Evolutionary conservation across 2,797 vertebrate species (phyloP), one percentile per base, ranked within the genome.

Genomic region (Intellagama lesueurii): DNA sequence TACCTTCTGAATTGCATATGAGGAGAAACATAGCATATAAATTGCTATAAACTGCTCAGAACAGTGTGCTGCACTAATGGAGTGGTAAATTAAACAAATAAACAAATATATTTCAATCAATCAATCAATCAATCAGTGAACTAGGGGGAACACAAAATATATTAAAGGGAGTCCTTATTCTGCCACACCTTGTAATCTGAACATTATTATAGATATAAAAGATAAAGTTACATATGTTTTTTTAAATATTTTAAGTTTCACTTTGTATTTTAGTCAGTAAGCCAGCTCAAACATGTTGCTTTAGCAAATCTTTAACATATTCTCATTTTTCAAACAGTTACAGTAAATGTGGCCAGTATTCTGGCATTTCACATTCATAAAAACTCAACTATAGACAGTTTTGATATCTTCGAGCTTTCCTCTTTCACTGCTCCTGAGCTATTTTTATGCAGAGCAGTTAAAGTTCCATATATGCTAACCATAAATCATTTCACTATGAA

Each of bases 221-320:
- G 60, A 44, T 83, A 44, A 19, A 56, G 82, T 44, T n/a, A 5
- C 0, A 85, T 1, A 3, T 44, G n/a, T 52, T 86, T 6, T 80
- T 94, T 84, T 70, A 83, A 90, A 89, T 19, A 12, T 44, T 89
- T 70, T 56, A 84, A 66, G 35, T 49, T 9, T 3, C 0, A 69
- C 88, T 88, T 89, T 81, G 91, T 60, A 1, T 81, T 1, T 56
- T 91, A 90, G 24, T 47, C 8, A 44, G 82, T 88, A 92, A 86
- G n/a, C 28, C 84, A 86, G 88, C 28, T 86, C 30, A 84, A 82
- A 90, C 0, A 28, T 35, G 32, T 78, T 12, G 73, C 86, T 91
- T 81, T 64, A 84, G 85, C 83, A 92, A 91, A 90, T 7, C 26
- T 93, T 89, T 92, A 89, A 91, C 88, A 64, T 86, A 17, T 84